A percentile compares a stretch with the other conserved stretches of the same genome.
These are phyloP conservation scores for Coptodon rendalli DNA, from an alignment of 2,113 vertebrate species.

Conservation along the genomic window DNA sequence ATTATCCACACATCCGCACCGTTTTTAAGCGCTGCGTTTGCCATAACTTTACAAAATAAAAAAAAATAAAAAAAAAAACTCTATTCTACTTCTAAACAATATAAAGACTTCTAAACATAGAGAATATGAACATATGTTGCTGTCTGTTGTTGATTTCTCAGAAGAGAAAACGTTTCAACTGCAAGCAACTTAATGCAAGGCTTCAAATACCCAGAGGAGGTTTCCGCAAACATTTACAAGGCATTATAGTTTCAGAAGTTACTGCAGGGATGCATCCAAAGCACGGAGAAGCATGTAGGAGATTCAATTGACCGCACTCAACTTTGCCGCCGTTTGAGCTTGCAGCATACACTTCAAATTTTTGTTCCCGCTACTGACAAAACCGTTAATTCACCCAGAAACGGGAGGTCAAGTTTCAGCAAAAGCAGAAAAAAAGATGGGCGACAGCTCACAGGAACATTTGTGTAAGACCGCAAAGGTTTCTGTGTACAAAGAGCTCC, in stretches of 20 bases:
- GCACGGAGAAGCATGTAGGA: slow-evolving; percentile 31
- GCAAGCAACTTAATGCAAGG: background rate
- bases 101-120: background rate
- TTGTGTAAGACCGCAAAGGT: slow-evolving; percentile 16
- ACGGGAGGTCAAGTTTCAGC: slow-evolving; percentile 60
- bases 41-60: background rate
- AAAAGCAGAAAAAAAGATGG: background rate
- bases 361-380: slow-evolving; percentile 62
- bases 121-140: background rate
- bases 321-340: slow-evolving; percentile 52
- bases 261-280: slow-evolving; percentile 3
- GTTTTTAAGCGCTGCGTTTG: background rate
- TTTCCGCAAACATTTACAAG: slow-evolving; percentile 19
- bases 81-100: background rate
- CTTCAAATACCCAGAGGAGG: background rate
- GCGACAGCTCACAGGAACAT: slow-evolving; percentile 13
- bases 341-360: slow-evolving; percentile 49
- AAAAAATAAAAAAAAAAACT: fast-evolving
- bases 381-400: slow-evolving; percentile 68
- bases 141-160: background rate
- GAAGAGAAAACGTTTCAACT: background rate
- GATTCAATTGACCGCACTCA: slow-evolving; percentile 63
- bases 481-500: background rate
- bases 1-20: background rate
- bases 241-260: background rate